Conservation (phyloP, 2,888 invertebrate species). For the Watsonalla cultraria region DNA sequence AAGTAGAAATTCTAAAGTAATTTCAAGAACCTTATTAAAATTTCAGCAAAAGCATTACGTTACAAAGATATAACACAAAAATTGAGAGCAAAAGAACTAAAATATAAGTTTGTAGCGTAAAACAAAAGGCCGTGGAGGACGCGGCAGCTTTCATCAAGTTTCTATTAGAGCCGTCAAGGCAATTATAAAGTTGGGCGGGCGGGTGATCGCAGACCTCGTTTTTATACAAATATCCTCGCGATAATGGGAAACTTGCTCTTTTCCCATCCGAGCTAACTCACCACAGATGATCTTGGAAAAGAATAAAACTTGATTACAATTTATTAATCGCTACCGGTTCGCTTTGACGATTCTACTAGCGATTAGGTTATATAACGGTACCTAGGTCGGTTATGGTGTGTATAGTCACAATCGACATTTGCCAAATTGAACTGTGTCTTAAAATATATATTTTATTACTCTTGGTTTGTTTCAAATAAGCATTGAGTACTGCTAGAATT, state of each 20-base stretch:
- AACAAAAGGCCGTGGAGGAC: constrained; percentile 57
- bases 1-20: too few species aligned
- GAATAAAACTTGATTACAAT: constrained; percentile 44
- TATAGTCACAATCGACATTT: too few species aligned
- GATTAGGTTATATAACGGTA: background rate
- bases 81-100: constrained; percentile 47
- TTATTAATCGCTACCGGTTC: constrained; percentile 29
- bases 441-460: too few species aligned
- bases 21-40: too few species aligned
- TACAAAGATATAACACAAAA: constrained; percentile 12
- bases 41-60: too few species aligned
- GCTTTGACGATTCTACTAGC: background rate
- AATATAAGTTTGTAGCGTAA: constrained; percentile 57
- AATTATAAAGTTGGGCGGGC: constrained; percentile 68
- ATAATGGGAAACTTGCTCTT: constrained; percentile 72
- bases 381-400: too few species aligned
- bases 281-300: constrained; percentile 62
- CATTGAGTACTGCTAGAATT: too few species aligned
- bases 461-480: too few species aligned
- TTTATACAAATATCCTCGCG: constrained; percentile 70
- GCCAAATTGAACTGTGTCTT: too few species aligned
- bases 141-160: constrained; percentile 73
- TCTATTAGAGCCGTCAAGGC: constrained; percentile 71
- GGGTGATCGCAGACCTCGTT: constrained; percentile 53
- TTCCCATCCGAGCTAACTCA: constrained; percentile 45